Evolutionary conservation across 2,888 invertebrate genomes (phyloP).

Genomic region (Cetonia aurata): DNA sequence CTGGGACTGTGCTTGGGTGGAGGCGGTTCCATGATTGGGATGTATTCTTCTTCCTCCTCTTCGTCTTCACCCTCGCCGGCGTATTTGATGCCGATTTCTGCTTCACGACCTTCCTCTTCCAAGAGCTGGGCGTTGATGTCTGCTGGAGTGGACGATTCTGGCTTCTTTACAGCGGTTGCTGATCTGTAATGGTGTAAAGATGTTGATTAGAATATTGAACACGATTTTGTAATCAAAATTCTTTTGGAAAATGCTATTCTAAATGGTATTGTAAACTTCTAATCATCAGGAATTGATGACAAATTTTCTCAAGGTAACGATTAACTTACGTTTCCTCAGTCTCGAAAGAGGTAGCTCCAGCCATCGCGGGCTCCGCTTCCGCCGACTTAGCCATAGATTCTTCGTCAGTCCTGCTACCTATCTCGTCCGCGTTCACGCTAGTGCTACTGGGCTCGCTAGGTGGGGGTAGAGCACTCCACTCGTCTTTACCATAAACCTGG

Average conservation of each 20-base stretch:
- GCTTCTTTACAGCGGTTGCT: background rate
- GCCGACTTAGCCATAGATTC: background rate
- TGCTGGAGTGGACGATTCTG: background rate
- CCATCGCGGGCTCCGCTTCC: background rate
- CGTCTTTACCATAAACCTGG: slow-evolving; percentile 60
- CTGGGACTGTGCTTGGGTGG: slow-evolving; percentile 47
- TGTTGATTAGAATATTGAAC: background rate
- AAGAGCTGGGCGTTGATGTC: background rate
- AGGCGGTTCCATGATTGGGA: slow-evolving; percentile 14
- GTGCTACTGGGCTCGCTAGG: background rate
- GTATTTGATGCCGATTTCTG: slow-evolving; percentile 4
- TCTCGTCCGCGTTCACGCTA: background rate
- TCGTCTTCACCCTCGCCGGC: slow-evolving; percentile 17
- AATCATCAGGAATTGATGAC: no score
- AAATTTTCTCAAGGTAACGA: no score
- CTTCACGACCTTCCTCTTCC: slow-evolving; percentile 37
- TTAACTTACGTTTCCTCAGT: background rate
- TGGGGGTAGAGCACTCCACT: slow-evolving; percentile 56
- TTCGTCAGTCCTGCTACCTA: background rate
- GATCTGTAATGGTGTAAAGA: background rate
- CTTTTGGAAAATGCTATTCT: no score
- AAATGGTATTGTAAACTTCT: no score
- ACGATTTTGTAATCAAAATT: no score
- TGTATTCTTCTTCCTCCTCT: slow-evolving; percentile 34
- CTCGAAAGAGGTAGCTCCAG: no score